Percentiles rank a stretch among this genome's conserved stretches.
Conservation (phyloP, 1,140 invertebrate genomes). For the Brachionus rotundiformis region DNA sequence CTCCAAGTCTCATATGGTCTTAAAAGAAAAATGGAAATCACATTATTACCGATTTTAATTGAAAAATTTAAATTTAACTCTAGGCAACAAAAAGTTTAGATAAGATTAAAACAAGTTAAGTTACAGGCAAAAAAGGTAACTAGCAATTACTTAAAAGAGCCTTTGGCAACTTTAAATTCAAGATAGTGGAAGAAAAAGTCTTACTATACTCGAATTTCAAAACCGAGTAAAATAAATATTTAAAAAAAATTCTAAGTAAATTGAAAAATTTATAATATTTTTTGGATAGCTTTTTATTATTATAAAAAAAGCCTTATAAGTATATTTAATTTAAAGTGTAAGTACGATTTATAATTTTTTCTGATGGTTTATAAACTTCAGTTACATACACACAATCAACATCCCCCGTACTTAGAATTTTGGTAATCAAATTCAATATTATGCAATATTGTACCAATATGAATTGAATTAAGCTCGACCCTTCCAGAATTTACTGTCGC, state of each 20-base stretch:
- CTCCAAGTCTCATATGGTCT: background rate
- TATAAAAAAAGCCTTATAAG: background rate
- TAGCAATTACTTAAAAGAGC: background rate
- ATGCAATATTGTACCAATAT: background rate
- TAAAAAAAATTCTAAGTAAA: background rate
- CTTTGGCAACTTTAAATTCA: background rate
- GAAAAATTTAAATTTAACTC: background rate
- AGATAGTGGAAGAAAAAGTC: slow-evolving; percentile 11
- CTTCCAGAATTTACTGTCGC: background rate
- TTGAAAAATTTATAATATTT: slow-evolving; percentile 14
- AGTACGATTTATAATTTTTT: background rate
- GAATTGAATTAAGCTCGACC: background rate
- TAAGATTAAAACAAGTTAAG: background rate
- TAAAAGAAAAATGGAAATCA: background rate
- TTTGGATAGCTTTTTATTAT: slow-evolving; percentile 16
- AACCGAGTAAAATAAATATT: background rate
- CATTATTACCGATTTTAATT: background rate
- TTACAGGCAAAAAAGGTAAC: background rate
- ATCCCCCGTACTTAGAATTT: background rate
- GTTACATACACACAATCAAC: slow-evolving; percentile 13
- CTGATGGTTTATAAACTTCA: background rate
- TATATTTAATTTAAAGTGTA: slow-evolving; percentile 1
- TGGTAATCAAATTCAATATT: background rate
- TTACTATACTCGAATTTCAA: background rate
- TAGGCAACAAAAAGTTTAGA: background rate